Percentiles rank a stretch among this genome's conserved stretches.
Conservation (phyloP, 2,113 vertebrate genomes). For the Tachysurus fulvidraco region DNA sequence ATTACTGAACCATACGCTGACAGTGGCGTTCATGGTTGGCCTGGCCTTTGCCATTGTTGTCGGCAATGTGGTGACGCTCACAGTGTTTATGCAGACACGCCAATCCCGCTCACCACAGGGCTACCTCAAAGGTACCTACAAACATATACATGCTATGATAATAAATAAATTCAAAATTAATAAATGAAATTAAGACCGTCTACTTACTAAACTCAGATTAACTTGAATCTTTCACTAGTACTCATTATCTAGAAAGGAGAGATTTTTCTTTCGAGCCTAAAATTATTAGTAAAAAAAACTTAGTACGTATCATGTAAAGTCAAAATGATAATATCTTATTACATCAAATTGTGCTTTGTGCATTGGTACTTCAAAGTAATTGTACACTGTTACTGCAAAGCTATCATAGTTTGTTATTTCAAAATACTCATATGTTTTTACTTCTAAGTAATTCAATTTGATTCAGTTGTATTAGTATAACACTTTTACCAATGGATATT, state of each 20-base stretch:
- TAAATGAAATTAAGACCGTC: not conserved
- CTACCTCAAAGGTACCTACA: slow-evolving; percentile 76
- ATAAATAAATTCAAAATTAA: not conserved
- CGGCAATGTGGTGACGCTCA: slow-evolving; percentile 78
- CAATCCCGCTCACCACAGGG: slow-evolving; percentile 78
- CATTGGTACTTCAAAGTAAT: not conserved
- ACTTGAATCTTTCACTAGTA: not conserved
- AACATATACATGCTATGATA: not conserved
- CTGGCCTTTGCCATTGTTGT: slow-evolving; percentile 75
- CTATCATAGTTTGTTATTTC: not conserved
- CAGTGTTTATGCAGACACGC: slow-evolving; percentile 75
- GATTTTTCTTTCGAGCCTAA: not conserved
- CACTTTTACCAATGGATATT: too few relatives aligned
- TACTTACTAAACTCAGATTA: not conserved
- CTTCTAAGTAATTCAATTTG: not conserved
- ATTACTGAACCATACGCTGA: slow-evolving; percentile 66
- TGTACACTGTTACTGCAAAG: too few relatives aligned
- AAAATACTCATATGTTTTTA: not conserved
- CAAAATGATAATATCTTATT: not conserved
- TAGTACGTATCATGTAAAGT: not conserved
- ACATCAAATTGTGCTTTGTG: not conserved
- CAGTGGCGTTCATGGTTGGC: slow-evolving; percentile 75
- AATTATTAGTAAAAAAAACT: not conserved
- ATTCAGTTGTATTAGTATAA: too few relatives aligned
- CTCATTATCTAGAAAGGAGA: not conserved